These are phyloP conservation scores for Brevipalpus yothersi DNA, from an alignment of 1,140 invertebrate species.

Conservation along the genomic window DNA sequence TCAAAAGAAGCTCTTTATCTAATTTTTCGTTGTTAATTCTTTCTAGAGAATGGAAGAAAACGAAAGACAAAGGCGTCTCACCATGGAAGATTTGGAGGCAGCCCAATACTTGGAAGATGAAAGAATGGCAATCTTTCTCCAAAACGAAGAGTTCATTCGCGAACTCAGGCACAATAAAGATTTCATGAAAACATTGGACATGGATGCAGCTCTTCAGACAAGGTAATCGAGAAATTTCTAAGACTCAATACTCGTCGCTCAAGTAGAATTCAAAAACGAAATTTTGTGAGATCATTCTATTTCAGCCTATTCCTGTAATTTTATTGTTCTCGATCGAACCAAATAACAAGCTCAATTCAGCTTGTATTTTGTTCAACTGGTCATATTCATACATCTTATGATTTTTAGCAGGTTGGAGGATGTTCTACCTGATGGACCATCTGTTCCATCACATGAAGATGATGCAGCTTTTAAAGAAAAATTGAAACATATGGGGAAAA, in stretches of 20 bases:
- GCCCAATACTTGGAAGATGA: conserved; percentile 42
- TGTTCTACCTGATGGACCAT: conserved; percentile 5
- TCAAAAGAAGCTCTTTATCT: no score
- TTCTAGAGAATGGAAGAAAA: conserved; percentile 22
- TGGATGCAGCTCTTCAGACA: background rate
- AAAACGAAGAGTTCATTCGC: conserved; percentile 77
- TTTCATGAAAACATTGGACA: conserved; percentile 55
- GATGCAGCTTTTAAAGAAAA: conserved; percentile 55
- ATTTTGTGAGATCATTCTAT: background rate
- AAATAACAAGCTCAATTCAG: background rate
- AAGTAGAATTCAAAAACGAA: background rate
- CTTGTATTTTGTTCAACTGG: background rate
- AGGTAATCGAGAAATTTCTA: no score
- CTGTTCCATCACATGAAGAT: conserved; percentile 29
- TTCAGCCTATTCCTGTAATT: no score
- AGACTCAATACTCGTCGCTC: no score
- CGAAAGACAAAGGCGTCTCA: conserved; percentile 16
- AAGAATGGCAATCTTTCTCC: conserved; percentile 58
- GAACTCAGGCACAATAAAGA: conserved; percentile 65
- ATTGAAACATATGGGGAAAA: conserved; percentile 66
- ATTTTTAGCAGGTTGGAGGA: background rate
- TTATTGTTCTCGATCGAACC: background rate
- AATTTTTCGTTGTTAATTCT: no score
- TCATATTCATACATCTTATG: no score
- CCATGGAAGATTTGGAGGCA: conserved; percentile 23